Evolutionary conservation across 2,888 invertebrate genomes (phyloP).

Genomic region (Sabatieria punctata): DNA sequence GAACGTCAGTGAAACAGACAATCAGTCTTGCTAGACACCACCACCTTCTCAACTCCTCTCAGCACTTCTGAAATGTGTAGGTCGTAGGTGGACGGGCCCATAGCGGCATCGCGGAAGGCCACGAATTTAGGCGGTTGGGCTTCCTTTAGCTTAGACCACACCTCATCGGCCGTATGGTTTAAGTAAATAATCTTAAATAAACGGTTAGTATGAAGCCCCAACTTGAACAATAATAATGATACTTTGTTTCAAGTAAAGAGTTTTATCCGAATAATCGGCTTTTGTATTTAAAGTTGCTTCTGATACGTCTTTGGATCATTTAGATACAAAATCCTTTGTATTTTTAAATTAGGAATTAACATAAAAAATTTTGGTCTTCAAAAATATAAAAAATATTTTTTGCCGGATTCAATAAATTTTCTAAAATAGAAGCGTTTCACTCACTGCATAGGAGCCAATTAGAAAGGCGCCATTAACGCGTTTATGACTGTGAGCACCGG

Average conservation of each 20-base stretch:
- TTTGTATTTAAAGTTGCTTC: too few species aligned
- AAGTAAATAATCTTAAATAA: constrained; percentile 72
- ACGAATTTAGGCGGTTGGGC: constrained; percentile 19
- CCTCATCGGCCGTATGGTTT: constrained; percentile 63
- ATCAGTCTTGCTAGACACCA: too few species aligned
- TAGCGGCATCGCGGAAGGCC: constrained; percentile 66
- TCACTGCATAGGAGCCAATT: constrained; percentile 77
- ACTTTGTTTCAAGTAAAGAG: too few species aligned
- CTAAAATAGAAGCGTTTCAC: constrained; percentile 26
- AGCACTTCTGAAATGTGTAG: constrained; percentile 72
- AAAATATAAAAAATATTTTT: neutral
- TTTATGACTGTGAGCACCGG: constrained; percentile 57
- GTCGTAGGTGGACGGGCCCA: constrained; percentile 67
- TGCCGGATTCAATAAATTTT: constrained; percentile 3
- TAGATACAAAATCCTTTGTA: too few species aligned
- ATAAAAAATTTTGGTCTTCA: too few species aligned
- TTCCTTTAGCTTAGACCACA: constrained; percentile 24
- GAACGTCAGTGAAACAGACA: neutral
- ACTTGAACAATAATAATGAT: too few species aligned
- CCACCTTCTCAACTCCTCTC: constrained; percentile 58
- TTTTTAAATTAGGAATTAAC: too few species aligned
- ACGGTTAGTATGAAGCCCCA: too few species aligned
- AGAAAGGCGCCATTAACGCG: constrained; percentile 85
- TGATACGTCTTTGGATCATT: too few species aligned
- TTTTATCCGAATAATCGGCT: too few species aligned